These are phyloP conservation scores for Stylophora pistillata DNA, from an alignment of 64 coral and sea anemone genomes.

Conservation along the genomic window DNA sequence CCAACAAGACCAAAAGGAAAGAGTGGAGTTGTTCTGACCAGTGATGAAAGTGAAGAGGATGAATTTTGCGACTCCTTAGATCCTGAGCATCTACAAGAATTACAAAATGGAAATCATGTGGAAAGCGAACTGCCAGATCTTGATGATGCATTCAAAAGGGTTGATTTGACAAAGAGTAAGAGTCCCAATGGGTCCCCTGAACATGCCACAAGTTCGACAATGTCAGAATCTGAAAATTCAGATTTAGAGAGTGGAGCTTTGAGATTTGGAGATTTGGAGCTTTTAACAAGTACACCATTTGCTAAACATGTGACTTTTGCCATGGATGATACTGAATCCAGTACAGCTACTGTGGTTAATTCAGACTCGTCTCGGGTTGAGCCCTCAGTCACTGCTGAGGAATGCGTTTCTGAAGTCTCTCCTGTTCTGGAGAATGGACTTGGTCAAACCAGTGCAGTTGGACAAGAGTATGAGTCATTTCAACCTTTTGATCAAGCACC, in stretches of 20 bases:
- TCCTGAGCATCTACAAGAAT: slow-evolving; percentile 74
- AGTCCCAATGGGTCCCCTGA: slow-evolving; percentile 32
- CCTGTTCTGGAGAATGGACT: slow-evolving; percentile 20
- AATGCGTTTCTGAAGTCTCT: slow-evolving; percentile 16
- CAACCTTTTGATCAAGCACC: neutral
- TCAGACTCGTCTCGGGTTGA: slow-evolving; percentile 19
- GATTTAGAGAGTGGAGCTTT: slow-evolving; percentile 79
- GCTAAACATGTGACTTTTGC: slow-evolving; percentile 91
- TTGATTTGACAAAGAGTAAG: neutral
- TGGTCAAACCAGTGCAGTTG: neutral
- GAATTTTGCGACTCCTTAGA: slow-evolving; percentile 91
- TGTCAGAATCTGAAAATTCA: slow-evolving; percentile 82
- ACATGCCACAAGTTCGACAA: slow-evolving; percentile 51
- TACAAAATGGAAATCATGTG: slow-evolving; percentile 26
- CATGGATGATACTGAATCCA: slow-evolving; percentile 17
- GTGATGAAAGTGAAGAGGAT: slow-evolving; percentile 93
- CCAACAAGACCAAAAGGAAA: neutral
- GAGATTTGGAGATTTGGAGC: slow-evolving; percentile 28
- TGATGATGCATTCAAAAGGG: slow-evolving; percentile 20
- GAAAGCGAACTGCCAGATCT: neutral
- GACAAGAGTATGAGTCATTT: neutral
- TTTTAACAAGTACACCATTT: slow-evolving; percentile 80
- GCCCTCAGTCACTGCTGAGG: neutral
- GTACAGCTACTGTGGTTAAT: neutral
- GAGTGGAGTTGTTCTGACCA: slow-evolving; percentile 22